Conservation (phyloP, 2,797 vertebrate genomes). For the Karalla daura region DNA sequence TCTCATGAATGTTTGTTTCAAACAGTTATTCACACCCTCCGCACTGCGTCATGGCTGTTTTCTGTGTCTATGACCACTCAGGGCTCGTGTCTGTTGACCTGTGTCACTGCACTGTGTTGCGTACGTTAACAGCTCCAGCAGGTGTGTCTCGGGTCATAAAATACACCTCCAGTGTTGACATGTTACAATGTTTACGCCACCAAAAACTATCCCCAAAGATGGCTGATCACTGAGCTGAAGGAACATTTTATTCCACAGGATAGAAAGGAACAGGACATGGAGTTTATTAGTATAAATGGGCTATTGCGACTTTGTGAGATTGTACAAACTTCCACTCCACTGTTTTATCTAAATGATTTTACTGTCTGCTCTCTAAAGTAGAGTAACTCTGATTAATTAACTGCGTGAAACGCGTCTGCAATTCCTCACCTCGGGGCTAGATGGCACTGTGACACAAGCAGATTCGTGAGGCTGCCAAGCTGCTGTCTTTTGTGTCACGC, state of each 20-base stretch:
- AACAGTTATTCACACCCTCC: constrained; percentile 14
- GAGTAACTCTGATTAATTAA: background rate
- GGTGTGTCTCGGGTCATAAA: constrained; percentile 13
- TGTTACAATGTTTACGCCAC: too few species aligned
- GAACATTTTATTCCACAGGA: background rate
- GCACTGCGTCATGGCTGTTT: constrained; percentile 30
- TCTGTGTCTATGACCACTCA: constrained; percentile 2
- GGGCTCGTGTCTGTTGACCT: constrained; percentile 3
- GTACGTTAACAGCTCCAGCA: constrained; percentile 4
- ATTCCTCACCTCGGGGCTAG: constrained; percentile 44
- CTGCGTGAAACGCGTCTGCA: background rate
- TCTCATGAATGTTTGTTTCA: constrained; percentile 28
- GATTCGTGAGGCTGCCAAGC: background rate
- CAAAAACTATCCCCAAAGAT: background rate
- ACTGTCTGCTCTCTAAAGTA: background rate
- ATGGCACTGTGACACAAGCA: constrained; percentile 69
- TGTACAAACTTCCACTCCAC: background rate
- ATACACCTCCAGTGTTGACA: background rate
- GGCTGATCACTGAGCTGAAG: background rate
- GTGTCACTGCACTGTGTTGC: background rate
- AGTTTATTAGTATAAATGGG: background rate
- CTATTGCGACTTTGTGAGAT: background rate
- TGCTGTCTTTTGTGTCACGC: constrained; percentile 49
- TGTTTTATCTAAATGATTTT: background rate
- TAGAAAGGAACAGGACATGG: background rate